phyloP scores from a whole-genome alignment of 2,113 vertebrate genomes.

The Pelusios castaneus region DNA sequence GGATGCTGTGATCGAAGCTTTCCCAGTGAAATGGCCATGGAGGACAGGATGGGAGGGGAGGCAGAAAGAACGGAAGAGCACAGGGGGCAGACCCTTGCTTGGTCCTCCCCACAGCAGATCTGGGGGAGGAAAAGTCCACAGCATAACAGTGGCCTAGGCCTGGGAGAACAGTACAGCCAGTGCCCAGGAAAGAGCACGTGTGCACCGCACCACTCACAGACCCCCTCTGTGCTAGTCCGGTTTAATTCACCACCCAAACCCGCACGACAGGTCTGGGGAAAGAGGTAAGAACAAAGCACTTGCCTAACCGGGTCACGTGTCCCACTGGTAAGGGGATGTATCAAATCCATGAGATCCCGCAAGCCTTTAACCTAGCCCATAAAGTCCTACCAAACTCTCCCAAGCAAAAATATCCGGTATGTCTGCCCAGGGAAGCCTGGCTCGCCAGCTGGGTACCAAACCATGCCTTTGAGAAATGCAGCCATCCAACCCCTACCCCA shows the following conservation, averaged over 20 bases:
- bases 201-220: not conserved
- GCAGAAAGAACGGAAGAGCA: not conserved
- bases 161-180: not conserved
- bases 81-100: not conserved
- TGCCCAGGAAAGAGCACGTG: not conserved
- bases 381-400: not conserved
- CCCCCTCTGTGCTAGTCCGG: not conserved
- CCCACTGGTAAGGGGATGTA: not conserved
- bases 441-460: not conserved
- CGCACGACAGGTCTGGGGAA: rapidly evolving
- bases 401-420: not conserved
- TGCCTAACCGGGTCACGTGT: not conserved
- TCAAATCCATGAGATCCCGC: not conserved
- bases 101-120: not conserved
- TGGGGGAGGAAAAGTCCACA: not conserved
- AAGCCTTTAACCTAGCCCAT: not conserved
- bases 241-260: not conserved
- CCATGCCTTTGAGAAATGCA: not conserved
- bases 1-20: not conserved
- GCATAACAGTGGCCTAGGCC: not conserved
- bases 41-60: not conserved
- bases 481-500: not conserved
- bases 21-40: not conserved
- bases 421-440: not conserved
- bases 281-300: rapidly evolving